Evolutionary conservation across 2,113 vertebrate genomes (phyloP), one percentile per base, ranked within the genome.

Genomic region (Perognathus longimembris): DNA sequence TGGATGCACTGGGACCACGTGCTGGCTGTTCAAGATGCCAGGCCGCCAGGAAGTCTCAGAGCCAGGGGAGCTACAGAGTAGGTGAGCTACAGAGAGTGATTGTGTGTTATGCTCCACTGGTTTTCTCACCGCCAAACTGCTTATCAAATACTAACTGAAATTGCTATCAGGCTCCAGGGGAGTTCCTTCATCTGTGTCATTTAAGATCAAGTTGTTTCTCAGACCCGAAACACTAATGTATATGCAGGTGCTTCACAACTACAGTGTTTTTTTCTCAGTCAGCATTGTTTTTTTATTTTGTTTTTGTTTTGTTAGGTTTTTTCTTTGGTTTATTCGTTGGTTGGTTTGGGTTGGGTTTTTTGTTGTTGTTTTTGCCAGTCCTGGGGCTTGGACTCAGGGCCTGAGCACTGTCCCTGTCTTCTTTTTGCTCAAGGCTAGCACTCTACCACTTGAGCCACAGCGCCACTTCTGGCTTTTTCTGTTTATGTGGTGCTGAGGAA

Each of bases 81-180:
- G 42, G 30, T n/a, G 76, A 80, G 17, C 26, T 17, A 70, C 3
- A 36, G 22, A 74, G 21, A 42, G 42, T 40, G 63, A 83, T 7
- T 50, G 9, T 40, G 30, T 26, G 36, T 79, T 28, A 63, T 20
- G 36, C 28, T 4, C 26, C 22, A 32, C n/a, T 45, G 1, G 82
- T 93, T 77, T 64, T 57, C 64, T 89, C 57, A 54, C 17, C 89
- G 50, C 50, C 77, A 59, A 50, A 45, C 71, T 75, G 36, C 32
- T 70, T 64, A n/a, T 54, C 36, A 38, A 80, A 67, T 88, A 92
- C 75, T 40, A 80, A 88, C 64, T 57, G 64, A 86, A 89, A 74
- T 5, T 36, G 38, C 54, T 78, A 8, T 67, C 28, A 1, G 4
- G 42, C 14, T 36, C 34, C 21, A 59, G 32, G 3, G 6, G 21